These are phyloP conservation scores for Procambarus clarkii DNA, from an alignment of 1,140 invertebrate genomes.

Conservation along the genomic window DNA sequence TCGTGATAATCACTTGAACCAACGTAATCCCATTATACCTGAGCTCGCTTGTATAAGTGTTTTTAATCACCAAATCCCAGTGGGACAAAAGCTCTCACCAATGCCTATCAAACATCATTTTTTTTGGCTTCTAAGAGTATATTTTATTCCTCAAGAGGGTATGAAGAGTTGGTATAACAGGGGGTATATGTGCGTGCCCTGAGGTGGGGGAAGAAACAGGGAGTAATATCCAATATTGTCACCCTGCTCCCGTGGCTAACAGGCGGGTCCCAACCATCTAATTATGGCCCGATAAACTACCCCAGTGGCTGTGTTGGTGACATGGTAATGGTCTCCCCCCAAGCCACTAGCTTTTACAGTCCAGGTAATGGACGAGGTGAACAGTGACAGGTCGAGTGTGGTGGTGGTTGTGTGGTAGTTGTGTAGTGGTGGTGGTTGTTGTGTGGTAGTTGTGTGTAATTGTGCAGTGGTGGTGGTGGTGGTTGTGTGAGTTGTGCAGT, in stretches of 20 bases:
- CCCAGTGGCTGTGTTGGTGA: not conserved
- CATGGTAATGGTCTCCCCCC: not conserved
- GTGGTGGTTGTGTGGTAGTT: not conserved
- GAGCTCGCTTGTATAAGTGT: too few relatives aligned
- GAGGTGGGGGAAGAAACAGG: not conserved
- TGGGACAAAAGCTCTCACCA: too few relatives aligned
- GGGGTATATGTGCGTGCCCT: too few relatives aligned
- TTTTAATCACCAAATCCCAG: too few relatives aligned
- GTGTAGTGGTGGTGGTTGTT: not conserved
- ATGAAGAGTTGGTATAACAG: too few relatives aligned
- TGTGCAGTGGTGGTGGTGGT: not conserved
- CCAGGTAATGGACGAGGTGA: slow-evolving; percentile 3
- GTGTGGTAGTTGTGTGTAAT: not conserved
- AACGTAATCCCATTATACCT: too few relatives aligned
- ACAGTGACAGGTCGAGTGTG: not conserved
- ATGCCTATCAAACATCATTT: too few relatives aligned
- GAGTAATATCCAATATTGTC: not conserved
- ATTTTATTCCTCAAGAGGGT: too few relatives aligned
- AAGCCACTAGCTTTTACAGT: not conserved
- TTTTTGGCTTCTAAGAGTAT: too few relatives aligned
- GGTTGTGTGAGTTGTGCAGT: too few relatives aligned
- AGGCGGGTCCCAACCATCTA: not conserved
- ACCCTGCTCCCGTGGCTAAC: not conserved
- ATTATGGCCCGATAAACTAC: slow-evolving; percentile 11
- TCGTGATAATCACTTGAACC: too few relatives aligned